Percentiles rank a stretch among this genome's conserved stretches.
Evolutionary conservation across 2,797 vertebrate species (phyloP).

Genomic region (Halcyon leucocephala): DNA sequence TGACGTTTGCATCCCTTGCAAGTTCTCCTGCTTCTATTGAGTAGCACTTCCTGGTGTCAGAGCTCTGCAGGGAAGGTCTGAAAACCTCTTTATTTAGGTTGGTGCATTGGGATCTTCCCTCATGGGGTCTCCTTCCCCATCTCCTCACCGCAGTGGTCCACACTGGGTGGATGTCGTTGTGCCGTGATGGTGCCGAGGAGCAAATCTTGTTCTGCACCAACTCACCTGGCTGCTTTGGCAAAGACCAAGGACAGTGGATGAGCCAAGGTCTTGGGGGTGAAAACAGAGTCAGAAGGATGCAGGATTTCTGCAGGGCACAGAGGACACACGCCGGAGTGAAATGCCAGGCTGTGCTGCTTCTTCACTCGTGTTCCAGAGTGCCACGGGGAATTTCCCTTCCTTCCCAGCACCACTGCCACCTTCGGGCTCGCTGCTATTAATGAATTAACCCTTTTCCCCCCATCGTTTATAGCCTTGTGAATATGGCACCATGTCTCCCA

Average conservation of each 20-base stretch:
- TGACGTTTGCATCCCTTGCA: background rate
- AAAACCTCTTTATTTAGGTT: background rate
- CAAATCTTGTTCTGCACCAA: background rate
- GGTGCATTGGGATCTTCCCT: background rate
- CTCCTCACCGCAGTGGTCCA: background rate
- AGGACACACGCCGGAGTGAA: background rate
- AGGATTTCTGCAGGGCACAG: accelerated
- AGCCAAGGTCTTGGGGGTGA: background rate
- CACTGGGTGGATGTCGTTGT: background rate
- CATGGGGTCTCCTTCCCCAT: background rate
- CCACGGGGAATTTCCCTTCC: background rate
- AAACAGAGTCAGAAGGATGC: background rate
- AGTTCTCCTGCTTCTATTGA: background rate
- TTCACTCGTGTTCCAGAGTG: accelerated
- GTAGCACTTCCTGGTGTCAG: background rate
- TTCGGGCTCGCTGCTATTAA: background rate
- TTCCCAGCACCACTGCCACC: background rate
- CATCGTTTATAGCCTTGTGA: background rate
- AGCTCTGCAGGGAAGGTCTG: background rate
- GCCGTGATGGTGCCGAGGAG: background rate
- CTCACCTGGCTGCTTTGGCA: background rate
- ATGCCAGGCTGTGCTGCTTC: background rate
- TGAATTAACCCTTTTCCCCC: background rate
- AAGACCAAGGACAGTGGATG: background rate
- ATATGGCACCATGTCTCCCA: background rate